phyloP scores from a whole-genome alignment of 1,140 invertebrate species.

The Drosophila persimilis region DNA sequence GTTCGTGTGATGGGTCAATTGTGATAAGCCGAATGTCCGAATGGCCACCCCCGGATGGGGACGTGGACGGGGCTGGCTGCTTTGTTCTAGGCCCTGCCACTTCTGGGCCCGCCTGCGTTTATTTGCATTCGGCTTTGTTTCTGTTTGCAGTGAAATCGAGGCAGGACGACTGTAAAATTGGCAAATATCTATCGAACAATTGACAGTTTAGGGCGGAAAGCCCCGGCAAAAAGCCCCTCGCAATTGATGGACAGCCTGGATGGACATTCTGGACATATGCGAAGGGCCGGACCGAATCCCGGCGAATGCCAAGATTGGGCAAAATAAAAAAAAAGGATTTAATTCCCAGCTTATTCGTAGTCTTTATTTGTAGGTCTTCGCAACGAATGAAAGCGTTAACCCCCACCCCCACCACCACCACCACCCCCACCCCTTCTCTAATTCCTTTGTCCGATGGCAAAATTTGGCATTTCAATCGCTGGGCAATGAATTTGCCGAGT shows the following conservation, averaged over 20 bases:
- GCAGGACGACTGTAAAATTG: slow-evolving; percentile 66
- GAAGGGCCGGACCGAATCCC: slow-evolving; percentile 21
- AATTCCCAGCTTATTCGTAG: slow-evolving; percentile 17
- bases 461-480: no score
- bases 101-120: slow-evolving; percentile 53
- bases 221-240: slow-evolving; percentile 30
- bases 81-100: slow-evolving; percentile 70
- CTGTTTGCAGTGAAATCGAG: slow-evolving; percentile 78
- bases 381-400: slow-evolving; percentile 25
- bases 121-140: slow-evolving; percentile 78
- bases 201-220: slow-evolving; percentile 59
- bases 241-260: slow-evolving; percentile 49
- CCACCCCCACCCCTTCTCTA: background rate
- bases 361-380: slow-evolving; percentile 41
- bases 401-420: no score
- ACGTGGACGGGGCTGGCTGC: slow-evolving; percentile 31
- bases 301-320: slow-evolving; percentile 32
- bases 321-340: slow-evolving; percentile 30
- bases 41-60: slow-evolving; percentile 34
- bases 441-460: no score
- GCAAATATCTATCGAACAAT: slow-evolving; percentile 69
- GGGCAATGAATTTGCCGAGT: no score
- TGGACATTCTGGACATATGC: slow-evolving; percentile 47
- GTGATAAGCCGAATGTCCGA: slow-evolving; percentile 61
- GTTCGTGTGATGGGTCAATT: slow-evolving; percentile 60